Percentiles rank a stretch among this genome's conserved stretches.
These are phyloP conservation scores for Brachyhypopomus gauderio DNA, from an alignment of 2,113 vertebrate species.

Conservation along the genomic window DNA sequence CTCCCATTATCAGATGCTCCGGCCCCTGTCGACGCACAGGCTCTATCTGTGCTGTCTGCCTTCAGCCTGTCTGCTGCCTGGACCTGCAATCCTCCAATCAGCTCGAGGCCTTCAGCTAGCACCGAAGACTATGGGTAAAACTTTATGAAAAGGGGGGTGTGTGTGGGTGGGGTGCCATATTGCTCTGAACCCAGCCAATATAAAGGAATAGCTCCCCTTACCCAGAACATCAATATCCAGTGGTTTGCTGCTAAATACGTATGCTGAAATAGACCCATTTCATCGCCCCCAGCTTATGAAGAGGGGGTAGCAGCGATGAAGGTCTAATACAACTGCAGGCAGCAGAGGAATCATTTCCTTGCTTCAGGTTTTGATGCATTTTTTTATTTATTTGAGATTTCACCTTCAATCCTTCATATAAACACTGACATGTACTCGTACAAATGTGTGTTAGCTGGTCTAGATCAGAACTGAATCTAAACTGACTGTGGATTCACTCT, in stretches of 20 bases:
- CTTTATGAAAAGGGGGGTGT: constrained; percentile 15
- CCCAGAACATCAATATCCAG: constrained; percentile 41
- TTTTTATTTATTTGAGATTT: no score
- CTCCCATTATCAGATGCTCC: constrained; percentile 54
- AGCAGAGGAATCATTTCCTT: not conserved
- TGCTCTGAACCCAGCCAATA: constrained; percentile 37
- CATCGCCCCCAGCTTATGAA: not conserved
- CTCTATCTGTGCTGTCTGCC: constrained; percentile 47
- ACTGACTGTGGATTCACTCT: not conserved
- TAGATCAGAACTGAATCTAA: not conserved
- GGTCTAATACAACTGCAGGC: constrained; percentile 17
- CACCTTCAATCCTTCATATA: no score
- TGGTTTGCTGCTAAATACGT: constrained; percentile 20
- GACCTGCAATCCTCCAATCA: constrained; percentile 46
- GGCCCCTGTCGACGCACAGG: constrained; percentile 44
- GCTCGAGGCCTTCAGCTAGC: constrained; percentile 48
- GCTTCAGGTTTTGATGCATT: no score
- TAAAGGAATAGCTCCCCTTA: constrained; percentile 14
- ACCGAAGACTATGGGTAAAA: constrained; percentile 30
- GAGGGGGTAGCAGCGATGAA: not conserved
- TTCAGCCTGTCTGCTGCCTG: constrained; percentile 36
- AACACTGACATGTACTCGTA: not conserved
- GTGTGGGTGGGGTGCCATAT: constrained; percentile 19
- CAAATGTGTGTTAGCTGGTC: not conserved
- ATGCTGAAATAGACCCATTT: constrained; percentile 17